Evolutionary conservation across 2,113 vertebrate species (phyloP), one percentile per base, ranked within the genome.

Genomic region (Talpa occidentalis): DNA sequence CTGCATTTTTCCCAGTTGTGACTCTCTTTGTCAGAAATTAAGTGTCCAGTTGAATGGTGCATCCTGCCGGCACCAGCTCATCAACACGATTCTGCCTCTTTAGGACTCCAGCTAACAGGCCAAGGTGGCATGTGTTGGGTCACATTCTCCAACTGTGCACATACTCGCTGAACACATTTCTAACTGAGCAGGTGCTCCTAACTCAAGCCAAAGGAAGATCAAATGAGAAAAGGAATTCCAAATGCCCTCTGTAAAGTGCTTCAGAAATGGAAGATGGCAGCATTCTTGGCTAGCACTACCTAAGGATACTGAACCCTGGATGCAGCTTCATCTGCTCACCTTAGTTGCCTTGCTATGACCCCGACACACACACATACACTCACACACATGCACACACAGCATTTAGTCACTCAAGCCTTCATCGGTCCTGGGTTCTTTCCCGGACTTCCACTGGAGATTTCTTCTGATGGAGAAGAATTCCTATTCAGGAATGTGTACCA

Each of bases 11-110:
- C 72, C 56, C 42, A 67, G 32, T 19, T n/a, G 52, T 49, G 54
- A 91, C 35, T 21, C 82, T 92, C 42, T 92, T 90, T 28, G 70
- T 54, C 70, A 90, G 93, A 95, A 80, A 81, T 64, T 28, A 70
- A 64, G 24, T 44, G 54, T 69, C 76, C 67, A 22, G 54, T 6
- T 90, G 84, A 77, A 78, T 56, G 80, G 60, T 44, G 30, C 10
- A 30, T 52, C 11, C 59, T 17, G 16, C n/a, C 12, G 26, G 10
- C 47, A n/a, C 47, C 82, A 59, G 86, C 54, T 77, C 89, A 62
- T 66, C 64, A 44, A 35, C 26, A 30, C 4, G 17, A 24, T 47
- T 78, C 90, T 59, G 52, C 42, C 60, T 88, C 76, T 93, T 83
- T 16, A 56, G 42, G 62, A 80, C 64, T 67, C 66, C 42, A 60